Evolutionary conservation across 2,113 vertebrate genomes (phyloP).

Genomic region (Istiophorus platypterus): DNA sequence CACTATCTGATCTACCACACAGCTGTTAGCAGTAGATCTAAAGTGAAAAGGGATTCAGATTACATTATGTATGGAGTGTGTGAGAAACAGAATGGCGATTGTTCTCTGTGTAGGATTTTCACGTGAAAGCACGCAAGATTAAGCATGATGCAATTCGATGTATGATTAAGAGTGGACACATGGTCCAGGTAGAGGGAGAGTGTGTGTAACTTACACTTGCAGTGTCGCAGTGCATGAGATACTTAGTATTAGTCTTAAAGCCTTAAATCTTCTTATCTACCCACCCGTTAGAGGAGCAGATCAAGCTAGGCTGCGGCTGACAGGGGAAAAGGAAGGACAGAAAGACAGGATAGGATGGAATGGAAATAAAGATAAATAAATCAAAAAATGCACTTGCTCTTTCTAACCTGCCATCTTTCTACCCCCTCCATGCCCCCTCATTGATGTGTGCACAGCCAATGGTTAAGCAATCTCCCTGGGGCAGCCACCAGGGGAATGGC

Average conservation of each 20-base stretch:
- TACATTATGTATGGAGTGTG: background rate
- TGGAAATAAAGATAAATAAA: background rate
- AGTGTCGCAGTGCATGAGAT: slow-evolving; percentile 62
- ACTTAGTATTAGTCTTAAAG: slow-evolving; percentile 81
- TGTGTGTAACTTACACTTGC: slow-evolving; percentile 60
- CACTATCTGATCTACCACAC: background rate
- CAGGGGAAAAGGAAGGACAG: slow-evolving; percentile 17
- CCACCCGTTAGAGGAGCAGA: slow-evolving; percentile 67
- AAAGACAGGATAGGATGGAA: slow-evolving; percentile 13
- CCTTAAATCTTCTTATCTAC: slow-evolving; percentile 83
- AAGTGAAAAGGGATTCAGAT: background rate
- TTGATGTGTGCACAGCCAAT: slow-evolving; percentile 85
- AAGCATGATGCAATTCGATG: slow-evolving; percentile 25
- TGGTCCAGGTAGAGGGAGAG: slow-evolving; percentile 62
- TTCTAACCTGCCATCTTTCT: background rate
- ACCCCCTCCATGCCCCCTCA: background rate
- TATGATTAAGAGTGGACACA: slow-evolving; percentile 56
- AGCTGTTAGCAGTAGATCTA: background rate
- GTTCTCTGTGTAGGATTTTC: slow-evolving; percentile 26
- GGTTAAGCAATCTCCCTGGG: slow-evolving; percentile 97
- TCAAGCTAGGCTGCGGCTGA: slow-evolving; percentile 49
- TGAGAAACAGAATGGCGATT: slow-evolving; percentile 22
- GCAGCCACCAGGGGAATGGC: slow-evolving; percentile 92
- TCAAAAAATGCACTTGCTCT: background rate
- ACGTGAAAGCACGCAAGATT: slow-evolving; percentile 35